Conservation (phyloP, 2,797 vertebrate species). For the Microctenopoma stevenorrisi region DNA sequence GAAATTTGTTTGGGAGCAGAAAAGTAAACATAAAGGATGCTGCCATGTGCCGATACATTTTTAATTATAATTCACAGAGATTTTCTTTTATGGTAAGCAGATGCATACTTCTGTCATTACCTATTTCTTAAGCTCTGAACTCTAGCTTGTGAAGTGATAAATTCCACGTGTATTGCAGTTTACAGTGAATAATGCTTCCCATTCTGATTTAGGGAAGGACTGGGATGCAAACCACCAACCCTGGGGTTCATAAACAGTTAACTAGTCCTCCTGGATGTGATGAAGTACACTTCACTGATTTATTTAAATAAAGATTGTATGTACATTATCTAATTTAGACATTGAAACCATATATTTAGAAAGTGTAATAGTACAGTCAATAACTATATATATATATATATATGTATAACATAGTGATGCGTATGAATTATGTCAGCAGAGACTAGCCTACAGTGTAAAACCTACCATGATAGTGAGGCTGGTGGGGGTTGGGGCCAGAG, state of each 20-base stretch:
- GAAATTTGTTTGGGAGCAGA: conserved; percentile 25
- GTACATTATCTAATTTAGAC: background rate
- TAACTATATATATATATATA: background rate
- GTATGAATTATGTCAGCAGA: conserved; percentile 10
- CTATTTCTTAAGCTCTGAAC: conserved; percentile 45
- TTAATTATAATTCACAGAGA: conserved; percentile 41
- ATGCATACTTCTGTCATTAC: conserved; percentile 44
- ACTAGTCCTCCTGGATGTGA: background rate
- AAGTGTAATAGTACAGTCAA: conserved; percentile 21
- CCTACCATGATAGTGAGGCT: conserved; percentile 16
- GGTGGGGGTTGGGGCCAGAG: conserved; percentile 41
- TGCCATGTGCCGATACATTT: conserved; percentile 29
- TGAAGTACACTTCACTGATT: conserved; percentile 14
- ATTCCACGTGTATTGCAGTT: conserved; percentile 17
- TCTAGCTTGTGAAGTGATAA: conserved; percentile 22
- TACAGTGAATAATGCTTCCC: conserved; percentile 6
- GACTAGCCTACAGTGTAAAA: conserved; percentile 26
- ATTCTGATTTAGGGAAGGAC: too few species aligned
- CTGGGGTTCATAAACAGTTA: too few species aligned
- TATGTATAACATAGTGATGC: background rate
- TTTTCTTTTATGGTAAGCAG: conserved; percentile 36
- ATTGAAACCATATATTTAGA: background rate
- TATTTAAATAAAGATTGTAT: background rate
- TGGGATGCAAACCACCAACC: too few species aligned
- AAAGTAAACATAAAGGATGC: conserved; percentile 56